phyloP scores from a whole-genome alignment of 2,113 vertebrate genomes.

The Heterotis niloticus region DNA sequence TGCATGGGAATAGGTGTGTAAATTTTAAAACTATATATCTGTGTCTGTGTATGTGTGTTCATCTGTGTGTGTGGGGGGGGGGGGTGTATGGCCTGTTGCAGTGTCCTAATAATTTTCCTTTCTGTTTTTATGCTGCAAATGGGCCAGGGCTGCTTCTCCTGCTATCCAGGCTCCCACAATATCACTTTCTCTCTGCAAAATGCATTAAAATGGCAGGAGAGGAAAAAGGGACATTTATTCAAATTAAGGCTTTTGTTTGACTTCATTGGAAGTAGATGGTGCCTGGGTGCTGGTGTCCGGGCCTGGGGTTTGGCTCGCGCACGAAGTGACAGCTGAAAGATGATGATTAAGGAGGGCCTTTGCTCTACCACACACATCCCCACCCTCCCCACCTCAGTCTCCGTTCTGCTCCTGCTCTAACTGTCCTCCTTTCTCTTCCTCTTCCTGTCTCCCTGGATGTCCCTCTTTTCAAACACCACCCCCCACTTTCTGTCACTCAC shows the following conservation, averaged over 20 bases:
- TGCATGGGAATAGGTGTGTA: not conserved
- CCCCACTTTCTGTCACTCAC: not conserved
- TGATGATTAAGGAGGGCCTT: conserved; percentile 63
- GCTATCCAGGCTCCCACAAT: conserved; percentile 35
- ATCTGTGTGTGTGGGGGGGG: no score
- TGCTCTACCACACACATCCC: not conserved
- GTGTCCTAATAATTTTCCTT: not conserved
- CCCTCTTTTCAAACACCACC: not conserved
- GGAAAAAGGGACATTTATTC: conserved; percentile 59
- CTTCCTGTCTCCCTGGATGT: not conserved
- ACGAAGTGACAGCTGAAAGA: conserved; percentile 50
- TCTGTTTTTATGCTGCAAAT: not conserved
- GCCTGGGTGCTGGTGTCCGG: conserved; percentile 38
- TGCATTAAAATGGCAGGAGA: conserved; percentile 36
- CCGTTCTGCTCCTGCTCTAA: not conserved
- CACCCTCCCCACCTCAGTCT: not conserved
- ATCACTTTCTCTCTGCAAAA: conserved; percentile 30
- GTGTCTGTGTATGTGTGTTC: not conserved
- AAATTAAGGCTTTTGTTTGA: conserved; percentile 57
- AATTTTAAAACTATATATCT: not conserved
- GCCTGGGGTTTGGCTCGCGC: conserved; percentile 25
- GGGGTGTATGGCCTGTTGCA: no score
- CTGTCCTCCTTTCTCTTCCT: not conserved
- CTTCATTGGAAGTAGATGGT: conserved; percentile 60
- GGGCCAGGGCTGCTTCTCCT: not conserved